Percentiles rank a stretch among this genome's conserved stretches.
phyloP scores from a whole-genome alignment of 2,888 invertebrate genomes.

The Phaedon cochleariae region DNA sequence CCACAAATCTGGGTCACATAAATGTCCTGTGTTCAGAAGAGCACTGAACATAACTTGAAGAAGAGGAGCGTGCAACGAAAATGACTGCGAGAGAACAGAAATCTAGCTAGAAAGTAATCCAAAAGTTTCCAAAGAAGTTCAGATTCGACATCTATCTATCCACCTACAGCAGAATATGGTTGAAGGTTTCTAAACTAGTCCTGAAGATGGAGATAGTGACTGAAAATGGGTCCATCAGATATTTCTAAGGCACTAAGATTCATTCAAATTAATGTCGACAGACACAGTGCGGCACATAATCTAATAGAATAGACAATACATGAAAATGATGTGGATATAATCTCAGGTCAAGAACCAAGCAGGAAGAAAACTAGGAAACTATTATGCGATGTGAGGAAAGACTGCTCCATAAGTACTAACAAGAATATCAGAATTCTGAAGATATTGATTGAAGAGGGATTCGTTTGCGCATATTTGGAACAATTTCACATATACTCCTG shows the following conservation, averaged over 20 bases:
- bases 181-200: too few species aligned
- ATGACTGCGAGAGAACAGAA: too few species aligned
- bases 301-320: slow-evolving; percentile 10
- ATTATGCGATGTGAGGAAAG: slow-evolving; percentile 6
- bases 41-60: too few species aligned
- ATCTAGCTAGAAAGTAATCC: too few species aligned
- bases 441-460: not conserved
- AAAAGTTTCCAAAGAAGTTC: too few species aligned
- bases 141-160: too few species aligned
- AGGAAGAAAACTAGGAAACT: not conserved
- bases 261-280: slow-evolving; percentile 29
- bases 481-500: slow-evolving; percentile 9
- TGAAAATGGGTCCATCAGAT: too few species aligned
- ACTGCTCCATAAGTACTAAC: slow-evolving; percentile 8
- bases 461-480: slow-evolving; percentile 13
- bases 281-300: slow-evolving; percentile 22
- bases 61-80: too few species aligned
- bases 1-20: too few species aligned
- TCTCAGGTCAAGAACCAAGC: slow-evolving; percentile 33
- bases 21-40: too few species aligned
- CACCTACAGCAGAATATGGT: too few species aligned
- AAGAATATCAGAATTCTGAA: not conserved
- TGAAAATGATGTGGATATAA: slow-evolving; percentile 21
- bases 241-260: not conserved
- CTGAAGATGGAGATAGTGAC: too few species aligned